These are phyloP conservation scores for Seriola dumerili DNA, from an alignment of 2,113 vertebrate species.

Conservation along the genomic window DNA sequence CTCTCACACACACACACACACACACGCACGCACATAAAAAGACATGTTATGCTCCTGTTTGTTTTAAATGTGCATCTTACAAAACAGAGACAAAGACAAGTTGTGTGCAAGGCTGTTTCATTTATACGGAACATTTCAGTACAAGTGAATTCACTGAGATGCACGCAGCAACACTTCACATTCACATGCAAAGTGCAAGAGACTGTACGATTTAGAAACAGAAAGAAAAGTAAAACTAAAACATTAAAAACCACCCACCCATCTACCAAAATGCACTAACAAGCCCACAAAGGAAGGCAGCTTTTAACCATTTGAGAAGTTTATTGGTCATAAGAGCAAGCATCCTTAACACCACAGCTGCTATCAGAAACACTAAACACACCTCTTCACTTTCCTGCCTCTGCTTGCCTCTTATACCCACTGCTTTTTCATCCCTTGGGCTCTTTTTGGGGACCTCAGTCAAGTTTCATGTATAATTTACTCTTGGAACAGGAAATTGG, in stretches of 20 bases:
- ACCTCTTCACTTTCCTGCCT: background rate
- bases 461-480: background rate
- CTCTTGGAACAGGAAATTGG: background rate
- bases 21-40: background rate
- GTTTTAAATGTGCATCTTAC: background rate
- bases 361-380: conserved; percentile 42
- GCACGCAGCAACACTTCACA: background rate
- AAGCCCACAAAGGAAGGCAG: background rate
- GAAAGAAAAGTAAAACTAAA: background rate
- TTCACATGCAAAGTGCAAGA: background rate
- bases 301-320: background rate
- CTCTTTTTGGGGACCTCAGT: background rate
- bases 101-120: too few species aligned
- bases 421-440: background rate
- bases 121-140: background rate
- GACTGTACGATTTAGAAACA: background rate
- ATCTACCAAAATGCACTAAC: background rate
- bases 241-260: background rate
- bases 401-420: background rate
- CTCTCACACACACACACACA: too few species aligned
- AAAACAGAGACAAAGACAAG: too few species aligned
- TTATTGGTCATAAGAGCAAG: conserved; percentile 22
- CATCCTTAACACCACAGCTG: conserved; percentile 19
- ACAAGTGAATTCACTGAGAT: background rate
- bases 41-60: background rate